Base-by-base conservation (phyloP, 2,113 vertebrate species). In the Himantopus leucocephalus region DNA sequence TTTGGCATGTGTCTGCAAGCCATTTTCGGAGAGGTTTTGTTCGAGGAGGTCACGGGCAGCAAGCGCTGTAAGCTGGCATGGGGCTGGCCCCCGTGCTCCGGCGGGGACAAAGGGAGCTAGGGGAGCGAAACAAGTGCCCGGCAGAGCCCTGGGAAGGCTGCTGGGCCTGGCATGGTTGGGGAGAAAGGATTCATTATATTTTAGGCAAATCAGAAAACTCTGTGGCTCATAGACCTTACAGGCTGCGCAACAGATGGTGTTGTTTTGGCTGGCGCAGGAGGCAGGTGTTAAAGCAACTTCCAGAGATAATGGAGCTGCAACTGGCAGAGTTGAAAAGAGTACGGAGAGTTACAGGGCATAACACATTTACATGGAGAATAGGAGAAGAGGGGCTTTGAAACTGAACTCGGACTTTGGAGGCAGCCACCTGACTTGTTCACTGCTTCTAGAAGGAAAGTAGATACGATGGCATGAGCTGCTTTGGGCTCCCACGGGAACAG, bases 171-270 rank as follows among this genome's bases (percentile, higher is more conserved):
- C 2, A 0, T 62, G 43, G 88, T 56, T 72, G 60, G 39, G 86
- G 86, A 85, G 52, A 94, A 92, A 81, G 64, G 10, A 9, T 60
- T 94, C 67, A 37, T 95, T 96, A 73, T 96, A 75, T 91, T 95
- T 93, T 81, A 84, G 92, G 75, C 89, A 95, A 77, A 88, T 80
- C 24, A 41, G 70, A 93, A 94, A 90, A 18, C 32, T 19, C 39
- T 70, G 56, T 55, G 78, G 56, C 56, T 91, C 58, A 8, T 39
- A 75, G 70, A 87, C 85, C 91, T 82, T 70, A 29, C 53, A 39
- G 64, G 58, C 91, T 90, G 83, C 7, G 27, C 85, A 97, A 96
- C 94, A 95, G 63, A 68, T 96, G 94, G 80, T 94, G 87, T 16
- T 90, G 63, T 79, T 82, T 94, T 94, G 96, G 88, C 92, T 92